These are phyloP conservation scores for Polypedilum vanderplanki DNA, from an alignment of 1,140 invertebrate genomes.

Conservation along the genomic window DNA sequence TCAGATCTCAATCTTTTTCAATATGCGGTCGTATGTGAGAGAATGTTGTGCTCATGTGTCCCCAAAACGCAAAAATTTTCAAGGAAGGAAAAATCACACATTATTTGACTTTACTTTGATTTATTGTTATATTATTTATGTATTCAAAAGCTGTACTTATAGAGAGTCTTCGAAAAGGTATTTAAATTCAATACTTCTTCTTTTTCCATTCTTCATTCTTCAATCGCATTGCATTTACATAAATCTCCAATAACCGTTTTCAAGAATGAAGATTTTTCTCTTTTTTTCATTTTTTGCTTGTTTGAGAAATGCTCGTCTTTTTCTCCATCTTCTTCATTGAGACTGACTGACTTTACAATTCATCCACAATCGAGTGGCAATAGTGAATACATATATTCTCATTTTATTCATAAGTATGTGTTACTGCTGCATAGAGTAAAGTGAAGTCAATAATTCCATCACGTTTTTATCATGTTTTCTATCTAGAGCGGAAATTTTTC, in stretches of 20 bases:
- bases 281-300: background rate
- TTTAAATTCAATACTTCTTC: conserved; percentile 23
- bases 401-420: background rate
- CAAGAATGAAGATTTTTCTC: background rate
- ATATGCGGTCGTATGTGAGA: background rate
- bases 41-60: background rate
- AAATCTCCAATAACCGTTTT: conserved; percentile 21
- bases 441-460: conserved; percentile 26
- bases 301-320: background rate
- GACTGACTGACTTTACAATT: conserved; percentile 8
- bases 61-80: background rate
- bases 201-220: background rate
- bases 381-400: background rate
- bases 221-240: conserved; percentile 16
- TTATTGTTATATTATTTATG: conserved; percentile 29
- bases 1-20: background rate
- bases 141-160: conserved; percentile 24
- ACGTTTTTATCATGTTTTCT: conserved; percentile 23
- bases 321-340: background rate
- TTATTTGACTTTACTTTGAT: conserved; percentile 22
- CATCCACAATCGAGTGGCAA: background rate
- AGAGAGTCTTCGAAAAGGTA: background rate
- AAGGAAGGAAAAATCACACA: conserved; percentile 18
- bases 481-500: conserved; percentile 22
- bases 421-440: background rate